Evolutionary conservation across 2,113 vertebrate genomes (phyloP).

Genomic region (Morone saxatilis): DNA sequence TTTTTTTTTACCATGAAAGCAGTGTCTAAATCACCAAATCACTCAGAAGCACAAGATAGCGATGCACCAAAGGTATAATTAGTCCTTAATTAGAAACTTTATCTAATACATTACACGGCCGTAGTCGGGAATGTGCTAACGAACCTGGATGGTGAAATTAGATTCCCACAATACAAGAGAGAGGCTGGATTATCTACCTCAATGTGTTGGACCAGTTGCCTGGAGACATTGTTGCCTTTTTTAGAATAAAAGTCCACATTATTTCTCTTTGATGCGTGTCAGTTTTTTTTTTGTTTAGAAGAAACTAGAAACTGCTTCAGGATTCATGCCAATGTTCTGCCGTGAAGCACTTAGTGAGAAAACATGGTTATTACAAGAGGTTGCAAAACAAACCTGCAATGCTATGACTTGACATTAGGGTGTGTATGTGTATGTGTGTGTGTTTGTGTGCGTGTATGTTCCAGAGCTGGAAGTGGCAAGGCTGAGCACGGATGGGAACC

Average conservation of each 20-base stretch:
- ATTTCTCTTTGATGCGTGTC: slow-evolving; percentile 56
- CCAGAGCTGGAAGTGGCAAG: slow-evolving; percentile 94
- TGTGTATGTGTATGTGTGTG: slow-evolving; percentile 52
- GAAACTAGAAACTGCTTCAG: slow-evolving; percentile 20
- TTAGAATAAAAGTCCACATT: slow-evolving; percentile 45
- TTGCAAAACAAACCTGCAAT: slow-evolving; percentile 52
- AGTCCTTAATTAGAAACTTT: slow-evolving; percentile 80
- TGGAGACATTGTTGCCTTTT: slow-evolving; percentile 71
- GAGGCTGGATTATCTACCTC: slow-evolving; percentile 62
- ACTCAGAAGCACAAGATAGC: slow-evolving; percentile 66
- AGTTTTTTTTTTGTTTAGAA: slow-evolving; percentile 21
- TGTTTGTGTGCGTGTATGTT: slow-evolving; percentile 59
- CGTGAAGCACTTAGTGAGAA: slow-evolving; percentile 66
- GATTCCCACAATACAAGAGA: slow-evolving; percentile 66
- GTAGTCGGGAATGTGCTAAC: slow-evolving; percentile 67
- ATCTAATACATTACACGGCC: slow-evolving; percentile 72
- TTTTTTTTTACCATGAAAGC: slow-evolving; percentile 59
- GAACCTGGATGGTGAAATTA: slow-evolving; percentile 68
- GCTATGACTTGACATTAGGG: slow-evolving; percentile 51
- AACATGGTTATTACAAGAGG: slow-evolving; percentile 60
- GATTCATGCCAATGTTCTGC: slow-evolving; percentile 39
- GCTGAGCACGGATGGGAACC: slow-evolving; percentile 95
- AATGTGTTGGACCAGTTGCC: slow-evolving; percentile 57
- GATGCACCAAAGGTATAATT: slow-evolving; percentile 77
- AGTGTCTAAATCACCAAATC: slow-evolving; percentile 70